These are phyloP conservation scores for Myotis pilosus DNA, from an alignment of 2,797 vertebrate genomes.

Conservation along the genomic window DNA sequence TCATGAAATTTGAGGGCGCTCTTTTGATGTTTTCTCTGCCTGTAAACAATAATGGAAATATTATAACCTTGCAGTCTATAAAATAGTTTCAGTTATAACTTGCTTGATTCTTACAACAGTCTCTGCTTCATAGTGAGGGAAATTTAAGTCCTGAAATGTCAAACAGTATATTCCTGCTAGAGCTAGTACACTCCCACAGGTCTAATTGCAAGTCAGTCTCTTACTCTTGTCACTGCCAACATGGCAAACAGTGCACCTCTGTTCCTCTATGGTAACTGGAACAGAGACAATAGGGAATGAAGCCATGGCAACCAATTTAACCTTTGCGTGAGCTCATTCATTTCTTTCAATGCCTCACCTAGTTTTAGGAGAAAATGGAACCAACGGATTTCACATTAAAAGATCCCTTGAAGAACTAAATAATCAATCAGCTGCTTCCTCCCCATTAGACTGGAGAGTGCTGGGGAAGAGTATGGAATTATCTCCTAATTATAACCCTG, in stretches of 20 bases:
- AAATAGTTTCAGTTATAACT: not conserved
- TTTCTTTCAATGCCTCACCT: not conserved
- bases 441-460: not conserved
- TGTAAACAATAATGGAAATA: not conserved
- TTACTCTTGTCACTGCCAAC: rapidly evolving
- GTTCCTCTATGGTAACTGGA: not conserved
- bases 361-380: not conserved
- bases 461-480: not conserved
- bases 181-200: not conserved
- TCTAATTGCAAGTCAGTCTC: not conserved
- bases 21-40: not conserved
- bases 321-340: not conserved
- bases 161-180: not conserved
- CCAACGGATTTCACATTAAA: not conserved
- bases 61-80: not conserved
- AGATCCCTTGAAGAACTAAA: not conserved
- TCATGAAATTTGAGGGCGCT: not conserved
- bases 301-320: not conserved
- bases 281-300: not conserved
- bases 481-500: not conserved
- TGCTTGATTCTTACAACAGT: not conserved
- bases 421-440: not conserved
- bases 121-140: not conserved
- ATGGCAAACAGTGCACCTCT: rapidly evolving
- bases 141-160: not conserved